Evolutionary conservation across 2,888 invertebrate species (phyloP), one percentile per base, ranked within the genome.

Genomic region (Eupeodes latifasciatus): DNA sequence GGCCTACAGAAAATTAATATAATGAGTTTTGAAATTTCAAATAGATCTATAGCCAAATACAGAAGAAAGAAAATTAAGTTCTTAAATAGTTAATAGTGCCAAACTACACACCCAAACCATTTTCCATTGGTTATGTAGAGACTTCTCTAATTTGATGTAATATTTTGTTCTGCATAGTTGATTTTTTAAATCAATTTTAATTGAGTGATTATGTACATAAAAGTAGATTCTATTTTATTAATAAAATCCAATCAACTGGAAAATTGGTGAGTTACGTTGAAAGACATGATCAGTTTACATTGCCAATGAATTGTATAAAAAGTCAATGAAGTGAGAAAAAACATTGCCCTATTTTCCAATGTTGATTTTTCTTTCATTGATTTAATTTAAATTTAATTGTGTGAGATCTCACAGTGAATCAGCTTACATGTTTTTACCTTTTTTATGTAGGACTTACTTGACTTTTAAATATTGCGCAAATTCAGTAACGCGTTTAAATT

Each of bases 31-130:
- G 57, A 3, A 64, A 71, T 49, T 53, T 10, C 10, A 47, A 16
- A 47, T 57, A 47, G 27, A 27, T 4, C 14, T 12, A 47, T 12
- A 47, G 0, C 19, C 19, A 61, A 27, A 36, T 2, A 16, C 16
- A 16, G 1, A 51, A 66, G 59, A 72, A 59, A 51, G 16, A 36
- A 69, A 27, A 69, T 71, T 71, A 64, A 77, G 71, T 77, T 71
- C 34, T 49, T 77, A 64, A 77, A 57, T 77, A 59, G 27, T 5
- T 5, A 40, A 34, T 6, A n/a, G 36, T n/a, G 61, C n/a, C n/a
- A 9, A 49, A 57, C 2, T 27, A 47, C 51, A 77, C 57, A n/a
- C 44, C 64, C 16, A 11, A 51, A 19, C 5, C 16, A 14, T 77
- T 71, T 75, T 81, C 51, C 55, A 82, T 76, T 47, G 40, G 57